A percentile compares a stretch with the other conserved stretches of the same genome.
These are phyloP conservation scores for Atta colombica DNA, from an alignment of 1,140 invertebrate genomes.

Conservation along the genomic window DNA sequence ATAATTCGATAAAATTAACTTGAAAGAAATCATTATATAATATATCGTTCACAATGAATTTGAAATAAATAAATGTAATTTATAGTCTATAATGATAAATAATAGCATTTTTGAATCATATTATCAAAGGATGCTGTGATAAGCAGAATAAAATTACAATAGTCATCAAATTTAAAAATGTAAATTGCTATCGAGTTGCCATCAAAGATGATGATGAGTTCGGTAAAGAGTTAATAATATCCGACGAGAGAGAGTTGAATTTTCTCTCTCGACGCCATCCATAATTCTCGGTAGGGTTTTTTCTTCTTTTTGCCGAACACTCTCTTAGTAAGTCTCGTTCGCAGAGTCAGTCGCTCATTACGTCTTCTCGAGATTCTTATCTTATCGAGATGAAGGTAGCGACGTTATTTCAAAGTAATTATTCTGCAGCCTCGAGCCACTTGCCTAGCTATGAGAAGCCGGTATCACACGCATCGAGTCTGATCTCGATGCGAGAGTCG, in stretches of 20 bases:
- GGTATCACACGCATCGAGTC: conserved; percentile 22
- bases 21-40: not conserved
- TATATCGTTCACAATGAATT: not conserved
- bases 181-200: conserved; percentile 3
- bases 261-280: not conserved
- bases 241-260: not conserved
- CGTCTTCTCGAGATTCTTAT: conserved; percentile 33
- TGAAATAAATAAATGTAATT: not conserved
- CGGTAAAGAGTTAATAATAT: conserved; percentile 16
- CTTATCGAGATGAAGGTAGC: conserved; percentile 35
- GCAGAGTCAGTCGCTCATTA: conserved; percentile 31
- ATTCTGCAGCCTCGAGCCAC: conserved; percentile 32
- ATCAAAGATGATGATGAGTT: conserved; percentile 1
- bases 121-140: not conserved
- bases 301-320: not conserved
- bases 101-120: not conserved
- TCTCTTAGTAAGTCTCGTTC: conserved; percentile 1
- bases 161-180: conserved; percentile 12
- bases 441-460: conserved; percentile 1
- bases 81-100: not conserved
- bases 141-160: not conserved
- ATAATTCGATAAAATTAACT: not conserved
- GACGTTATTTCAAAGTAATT: conserved; percentile 50
- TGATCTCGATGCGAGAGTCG: conserved; percentile 51
- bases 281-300: not conserved